Base-by-base conservation (phyloP, 2,888 invertebrate species). In the Byasa hedistus region DNA sequence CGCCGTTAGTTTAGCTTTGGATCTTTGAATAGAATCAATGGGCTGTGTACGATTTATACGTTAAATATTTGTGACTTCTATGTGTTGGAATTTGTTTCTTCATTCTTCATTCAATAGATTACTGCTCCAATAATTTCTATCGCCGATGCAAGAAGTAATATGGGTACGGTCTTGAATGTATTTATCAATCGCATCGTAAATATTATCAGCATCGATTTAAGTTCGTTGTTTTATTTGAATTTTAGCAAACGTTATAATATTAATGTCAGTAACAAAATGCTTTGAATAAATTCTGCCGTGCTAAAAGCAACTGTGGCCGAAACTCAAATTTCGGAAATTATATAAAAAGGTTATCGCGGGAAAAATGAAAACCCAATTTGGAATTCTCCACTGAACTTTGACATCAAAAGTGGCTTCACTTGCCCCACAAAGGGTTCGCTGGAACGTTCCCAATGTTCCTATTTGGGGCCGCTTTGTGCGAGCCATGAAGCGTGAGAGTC, bases 401-500 rank as follows among this genome's bases (percentile, higher is more conserved):
- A 66, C 57, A 36, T 57, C 56, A 57, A 52, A 61, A 57, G 57
- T 61, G 61, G 23, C 36, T 36, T 57, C 48, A 61, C 51, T 57
- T 22, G 56, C 27, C 23, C 57, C 23, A 65, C 65, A 65, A 65
- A 65, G 65, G 32, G 32, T 48, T 44, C 59, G 44, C 52, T 54
- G 55, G 51, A 44, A 57, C 39, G 51, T 55, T n/a, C 52, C 44
- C 52, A 57, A 62, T 27, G 61, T 61, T 52, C 57, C 58, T 52
- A 58, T 57, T 44, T 52, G 24, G 39, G 52, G 60, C 21, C 54
- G 66, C 80, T 83, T 82, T 83, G 79, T 78, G 73, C 68, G 73
- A 70, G 69, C 72, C 76, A 73, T 74, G 79, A 75, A 79, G 78
- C 80, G 79, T 79, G 79, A 81, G 80, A 82, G 84, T 82, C 79